phyloP scores from a whole-genome alignment of 1,140 invertebrate genomes.

The Campoletis sonorensis region DNA sequence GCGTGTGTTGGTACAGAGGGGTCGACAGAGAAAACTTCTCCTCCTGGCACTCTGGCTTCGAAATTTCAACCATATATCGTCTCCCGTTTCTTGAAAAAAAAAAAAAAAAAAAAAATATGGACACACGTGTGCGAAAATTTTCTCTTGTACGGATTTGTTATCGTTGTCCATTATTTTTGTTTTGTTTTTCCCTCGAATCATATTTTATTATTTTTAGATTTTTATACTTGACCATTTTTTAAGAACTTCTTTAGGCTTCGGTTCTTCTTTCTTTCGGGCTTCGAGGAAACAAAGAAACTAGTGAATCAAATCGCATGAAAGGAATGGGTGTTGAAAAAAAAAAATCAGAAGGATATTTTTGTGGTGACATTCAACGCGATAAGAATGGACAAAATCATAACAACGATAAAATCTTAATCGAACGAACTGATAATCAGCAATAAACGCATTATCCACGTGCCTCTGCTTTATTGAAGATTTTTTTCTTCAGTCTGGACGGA shows the following conservation, averaged over 20 bases:
- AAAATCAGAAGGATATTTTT: too few species aligned
- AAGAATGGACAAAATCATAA: neutral
- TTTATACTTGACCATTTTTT: too few species aligned
- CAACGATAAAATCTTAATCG: neutral
- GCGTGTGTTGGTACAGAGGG: slow-evolving; percentile 54
- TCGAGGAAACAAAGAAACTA: too few species aligned
- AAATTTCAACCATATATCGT: neutral
- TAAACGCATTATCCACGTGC: slow-evolving; percentile 4
- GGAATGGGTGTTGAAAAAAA: too few species aligned
- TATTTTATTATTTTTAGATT: neutral
- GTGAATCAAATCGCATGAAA: too few species aligned
- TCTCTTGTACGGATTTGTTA: neutral
- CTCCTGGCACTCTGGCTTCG: neutral
- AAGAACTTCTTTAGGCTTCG: too few species aligned
- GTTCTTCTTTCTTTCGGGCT: too few species aligned
- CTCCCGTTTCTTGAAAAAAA: neutral
- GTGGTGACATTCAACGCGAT: too few species aligned
- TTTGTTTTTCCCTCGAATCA: neutral
- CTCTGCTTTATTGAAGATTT: neutral
- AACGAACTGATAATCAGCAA: neutral
- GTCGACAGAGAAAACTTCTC: neutral
- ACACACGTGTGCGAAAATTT: slow-evolving; percentile 1
- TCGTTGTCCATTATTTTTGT: neutral
- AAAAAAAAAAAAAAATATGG: too few species aligned
- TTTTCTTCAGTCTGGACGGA: neutral